Evolutionary conservation across 2,113 vertebrate genomes (phyloP).

Genomic region (Scomber scombrus): DNA sequence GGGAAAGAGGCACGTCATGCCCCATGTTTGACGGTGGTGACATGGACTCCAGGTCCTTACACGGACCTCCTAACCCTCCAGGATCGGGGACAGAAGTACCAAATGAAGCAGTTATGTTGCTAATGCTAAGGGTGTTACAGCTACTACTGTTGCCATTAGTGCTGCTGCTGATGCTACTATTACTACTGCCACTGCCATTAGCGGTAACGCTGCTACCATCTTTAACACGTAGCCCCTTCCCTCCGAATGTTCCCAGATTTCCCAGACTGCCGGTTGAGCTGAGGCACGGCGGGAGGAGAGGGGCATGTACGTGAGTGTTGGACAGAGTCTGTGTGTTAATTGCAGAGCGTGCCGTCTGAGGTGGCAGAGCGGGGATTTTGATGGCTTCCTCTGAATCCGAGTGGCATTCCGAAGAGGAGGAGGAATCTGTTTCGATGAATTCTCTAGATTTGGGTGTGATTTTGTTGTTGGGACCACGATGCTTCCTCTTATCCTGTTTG

Average conservation of each 20-base stretch:
- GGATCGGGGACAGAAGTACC: conserved; percentile 88
- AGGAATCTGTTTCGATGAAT: conserved; percentile 96
- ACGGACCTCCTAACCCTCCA: conserved; percentile 82
- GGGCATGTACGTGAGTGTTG: conserved; percentile 64
- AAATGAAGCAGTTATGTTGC: conserved; percentile 84
- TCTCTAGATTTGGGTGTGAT: conserved; percentile 95
- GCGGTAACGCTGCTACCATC: conserved; percentile 53
- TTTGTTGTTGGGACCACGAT: conserved; percentile 91
- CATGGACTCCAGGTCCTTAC: conserved; percentile 84
- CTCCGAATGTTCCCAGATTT: conserved; percentile 58
- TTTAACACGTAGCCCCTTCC: conserved; percentile 72
- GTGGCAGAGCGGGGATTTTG: conserved; percentile 84
- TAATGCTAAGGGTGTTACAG: conserved; percentile 86
- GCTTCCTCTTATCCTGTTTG: conserved; percentile 92
- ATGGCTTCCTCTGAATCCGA: conserved; percentile 93
- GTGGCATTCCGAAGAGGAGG: conserved; percentile 95
- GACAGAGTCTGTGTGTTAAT: conserved; percentile 70
- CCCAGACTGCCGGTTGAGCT: conserved; percentile 77
- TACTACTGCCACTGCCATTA: conserved; percentile 61
- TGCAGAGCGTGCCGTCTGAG: conserved; percentile 49
- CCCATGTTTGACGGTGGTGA: conserved; percentile 83
- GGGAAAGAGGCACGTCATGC: conserved; percentile 89
- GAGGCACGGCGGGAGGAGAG: conserved; percentile 60
- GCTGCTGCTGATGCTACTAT: conserved; percentile 48
- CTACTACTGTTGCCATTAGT: conserved; percentile 46